Conservation (phyloP, 2,797 vertebrate species). For the Eulemur mongoz region DNA sequence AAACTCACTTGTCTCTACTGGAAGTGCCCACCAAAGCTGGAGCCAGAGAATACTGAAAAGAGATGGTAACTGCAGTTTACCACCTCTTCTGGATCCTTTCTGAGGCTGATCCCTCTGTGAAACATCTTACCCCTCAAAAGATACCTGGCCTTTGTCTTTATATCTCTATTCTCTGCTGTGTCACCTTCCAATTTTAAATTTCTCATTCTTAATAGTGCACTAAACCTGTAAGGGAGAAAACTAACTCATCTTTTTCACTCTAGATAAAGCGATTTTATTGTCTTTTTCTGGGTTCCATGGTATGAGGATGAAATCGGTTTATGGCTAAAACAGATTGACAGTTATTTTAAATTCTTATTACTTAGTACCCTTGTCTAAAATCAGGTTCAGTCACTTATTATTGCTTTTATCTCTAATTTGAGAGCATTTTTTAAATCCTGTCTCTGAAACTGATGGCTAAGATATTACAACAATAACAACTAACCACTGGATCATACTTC, state of each 20-base stretch:
- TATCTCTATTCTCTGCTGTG: background rate
- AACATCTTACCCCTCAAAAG: background rate
- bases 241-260: background rate
- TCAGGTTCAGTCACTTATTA: slow-evolving; percentile 12
- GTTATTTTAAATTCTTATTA: slow-evolving; percentile 50
- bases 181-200: slow-evolving; percentile 18
- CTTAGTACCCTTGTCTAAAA: slow-evolving; percentile 2
- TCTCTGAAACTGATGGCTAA: background rate
- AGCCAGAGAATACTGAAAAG: background rate
- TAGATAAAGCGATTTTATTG: slow-evolving; percentile 38
- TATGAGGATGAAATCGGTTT: slow-evolving; percentile 6
- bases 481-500: background rate
- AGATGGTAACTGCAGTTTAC: background rate
- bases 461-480: background rate
- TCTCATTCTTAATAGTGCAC: slow-evolving; percentile 20
- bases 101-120: background rate
- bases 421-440: slow-evolving; percentile 18
- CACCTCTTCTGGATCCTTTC: background rate
- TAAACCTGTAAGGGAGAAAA: background rate
- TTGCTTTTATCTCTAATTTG: slow-evolving; percentile 51
- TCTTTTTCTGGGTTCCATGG: background rate
- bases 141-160: background rate
- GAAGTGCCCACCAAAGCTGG: background rate
- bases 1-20: background rate
- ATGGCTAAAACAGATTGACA: slow-evolving; percentile 42